Percentiles rank a stretch among this genome's conserved stretches.
Conservation (phyloP, 2,888 invertebrate species). For the Euplagia quadripunctaria region DNA sequence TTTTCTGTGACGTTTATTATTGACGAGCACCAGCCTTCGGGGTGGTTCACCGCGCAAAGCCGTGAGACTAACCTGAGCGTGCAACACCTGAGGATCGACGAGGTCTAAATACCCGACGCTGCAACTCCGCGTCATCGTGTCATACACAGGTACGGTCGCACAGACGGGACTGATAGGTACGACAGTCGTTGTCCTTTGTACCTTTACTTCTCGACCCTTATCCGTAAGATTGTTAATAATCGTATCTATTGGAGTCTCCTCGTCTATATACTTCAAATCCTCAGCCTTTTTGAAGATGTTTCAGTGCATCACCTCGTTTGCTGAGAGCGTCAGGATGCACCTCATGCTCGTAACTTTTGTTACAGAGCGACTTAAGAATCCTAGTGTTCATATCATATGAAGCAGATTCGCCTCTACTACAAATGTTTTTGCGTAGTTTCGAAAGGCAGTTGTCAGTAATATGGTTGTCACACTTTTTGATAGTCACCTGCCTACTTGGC, state of each 20-base stretch:
- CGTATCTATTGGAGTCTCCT: constrained; percentile 83
- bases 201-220: constrained; percentile 63
- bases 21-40: constrained; percentile 92
- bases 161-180: constrained; percentile 90
- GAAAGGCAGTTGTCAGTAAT: constrained; percentile 80
- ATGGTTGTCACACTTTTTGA: constrained; percentile 84
- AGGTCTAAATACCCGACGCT: constrained; percentile 96
- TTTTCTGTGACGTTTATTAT: constrained; percentile 74
- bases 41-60: constrained; percentile 92
- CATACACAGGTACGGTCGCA: constrained; percentile 78
- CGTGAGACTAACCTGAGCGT: constrained; percentile 91
- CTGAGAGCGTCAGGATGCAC: constrained; percentile 75
- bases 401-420: constrained; percentile 74
- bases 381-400: constrained; percentile 80
- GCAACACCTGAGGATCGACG: constrained; percentile 92
- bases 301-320: constrained; percentile 66
- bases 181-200: constrained; percentile 87
- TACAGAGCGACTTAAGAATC: constrained; percentile 80
- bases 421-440: constrained; percentile 81
- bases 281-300: constrained; percentile 83
- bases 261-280: constrained; percentile 91
- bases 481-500: constrained; percentile 83
- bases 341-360: constrained; percentile 77
- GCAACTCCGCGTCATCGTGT: constrained; percentile 94
- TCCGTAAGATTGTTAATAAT: constrained; percentile 57